Evolutionary conservation across 1,140 invertebrate species (phyloP), one percentile per base, ranked within the genome.

Genomic region (Listronotus bonariensis): DNA sequence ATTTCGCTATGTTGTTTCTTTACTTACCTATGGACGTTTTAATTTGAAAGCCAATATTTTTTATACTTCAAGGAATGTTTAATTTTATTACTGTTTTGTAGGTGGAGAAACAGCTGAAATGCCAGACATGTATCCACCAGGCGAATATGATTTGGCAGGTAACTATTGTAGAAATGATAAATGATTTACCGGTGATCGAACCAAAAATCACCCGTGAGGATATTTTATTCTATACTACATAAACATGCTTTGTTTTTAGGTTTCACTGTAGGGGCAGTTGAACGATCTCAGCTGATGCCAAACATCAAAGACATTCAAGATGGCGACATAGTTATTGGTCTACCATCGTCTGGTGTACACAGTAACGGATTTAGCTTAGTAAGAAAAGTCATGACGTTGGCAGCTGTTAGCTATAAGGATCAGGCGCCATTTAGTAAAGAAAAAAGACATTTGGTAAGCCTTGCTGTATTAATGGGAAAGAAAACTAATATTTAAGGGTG

Each of bases 291-390:
- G 52, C 84, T 96, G 12, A 79, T 98, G 69, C 95, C 95, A 1
- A 84, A 82, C 57, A 82, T 85, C 6, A 80, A 85, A 20, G 84
- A 88, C 12, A 92, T 98, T 61, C 71, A 83, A 77, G 77, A 82
- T 1, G 92, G 90, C 10, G 96, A 99, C 78, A 80, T 90, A 59
- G 81, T 98, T 8, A 92, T 98, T 70, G 96, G 91, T 12, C 74
- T 98, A 26, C 85, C 91, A 0, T 98, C 95, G 0, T 91, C 85
- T 72, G 96, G 95, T 32, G 82, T 98, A 15, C 97, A 99, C 77
- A 96, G 93, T 76, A 99, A 99, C 78, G 97, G 97, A 0, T 99
- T 95, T 80, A 97, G 95, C 82, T 76, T 99, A 14, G 92, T 98
- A 9, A 84, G 96, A 61, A 93, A 90, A 74, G 82, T 98, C 14